Conservation (phyloP, 1,140 invertebrate genomes). For the Drosophila novamexicana region DNA sequence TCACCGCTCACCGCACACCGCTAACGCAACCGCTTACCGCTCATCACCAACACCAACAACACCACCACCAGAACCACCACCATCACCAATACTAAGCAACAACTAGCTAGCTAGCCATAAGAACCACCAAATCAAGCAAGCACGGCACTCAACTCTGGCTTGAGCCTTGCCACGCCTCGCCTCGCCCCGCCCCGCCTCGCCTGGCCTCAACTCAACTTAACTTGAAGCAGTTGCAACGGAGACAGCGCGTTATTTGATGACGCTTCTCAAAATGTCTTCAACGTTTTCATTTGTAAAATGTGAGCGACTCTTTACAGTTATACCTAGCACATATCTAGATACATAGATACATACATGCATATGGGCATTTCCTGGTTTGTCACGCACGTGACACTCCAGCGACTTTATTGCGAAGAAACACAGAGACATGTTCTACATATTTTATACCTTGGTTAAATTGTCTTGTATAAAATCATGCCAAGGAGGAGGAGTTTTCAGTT, state of each 20-base stretch:
- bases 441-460: too few species aligned
- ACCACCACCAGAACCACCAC: slow-evolving; percentile 42
- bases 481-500: too few species aligned
- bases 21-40: slow-evolving; percentile 53
- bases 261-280: slow-evolving; percentile 69
- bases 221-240: slow-evolving; percentile 33
- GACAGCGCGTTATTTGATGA: slow-evolving; percentile 29
- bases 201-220: neutral
- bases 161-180: neutral
- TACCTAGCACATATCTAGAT: slow-evolving; percentile 9
- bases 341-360: slow-evolving; percentile 14
- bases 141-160: slow-evolving; percentile 19
- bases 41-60: slow-evolving; percentile 12
- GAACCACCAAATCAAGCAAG: slow-evolving; percentile 15
- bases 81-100: slow-evolving; percentile 35
- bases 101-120: slow-evolving; percentile 32
- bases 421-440: too few species aligned
- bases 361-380: neutral
- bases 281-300: slow-evolving; percentile 56
- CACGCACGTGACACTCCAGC: too few species aligned
- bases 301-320: slow-evolving; percentile 60
- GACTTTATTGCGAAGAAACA: too few species aligned
- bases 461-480: too few species aligned
- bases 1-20: slow-evolving; percentile 40
- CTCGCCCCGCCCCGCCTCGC: too few species aligned